Evolutionary conservation across 2,888 invertebrate genomes (phyloP), one percentile per base, ranked within the genome.

Genomic region (Andrena minutula): DNA sequence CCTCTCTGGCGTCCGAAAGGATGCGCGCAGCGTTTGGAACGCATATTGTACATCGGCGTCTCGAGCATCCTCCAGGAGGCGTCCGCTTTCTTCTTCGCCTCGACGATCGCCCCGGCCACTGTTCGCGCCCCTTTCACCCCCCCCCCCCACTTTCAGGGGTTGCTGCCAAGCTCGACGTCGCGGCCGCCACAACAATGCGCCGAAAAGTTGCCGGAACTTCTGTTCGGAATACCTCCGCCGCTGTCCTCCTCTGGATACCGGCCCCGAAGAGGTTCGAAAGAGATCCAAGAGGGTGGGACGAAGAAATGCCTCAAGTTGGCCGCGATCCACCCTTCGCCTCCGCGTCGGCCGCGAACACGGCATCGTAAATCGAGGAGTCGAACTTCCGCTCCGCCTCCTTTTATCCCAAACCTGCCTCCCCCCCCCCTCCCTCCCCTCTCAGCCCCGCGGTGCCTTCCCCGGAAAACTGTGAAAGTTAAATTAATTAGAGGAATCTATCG

Each of bases 121-220:
- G 30, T 56, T 64, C 64, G 41, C 20, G 32, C 65, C 10, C 20
- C 64, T n/a, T 35, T 7, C 20, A 65, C 66, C 53, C 64, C 35
- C 35, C 32, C 23, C 65, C 72, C 53, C 64, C 70, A 53, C 51
- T 79, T 75, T 61, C 64, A 30, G 63, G 73, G 79, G 66, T 76
- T 77, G 82, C 79, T 83, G 84, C 87, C 89, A 90, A 91, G 91
- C 91, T 91, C 86, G 87, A 88, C 90, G 87, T 89, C 90, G 87
- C 75, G 82, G 79, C 81, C 83, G 86, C 91, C 90, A 89, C 92
- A 92, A 92, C 92, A 92, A 92, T 92, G 92, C 90, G 82, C 89
- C 83, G 75, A 74, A 86, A 92, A 92, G 88, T 92, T 92, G 86
- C 73, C 77, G 81, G 86, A 92, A 92, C 90, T 92, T 90, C 85